A percentile compares a stretch with the other conserved stretches of the same genome.
Evolutionary conservation across 2,888 invertebrate species (phyloP).

Genomic region (Stenoptilia bipunctidactyla): DNA sequence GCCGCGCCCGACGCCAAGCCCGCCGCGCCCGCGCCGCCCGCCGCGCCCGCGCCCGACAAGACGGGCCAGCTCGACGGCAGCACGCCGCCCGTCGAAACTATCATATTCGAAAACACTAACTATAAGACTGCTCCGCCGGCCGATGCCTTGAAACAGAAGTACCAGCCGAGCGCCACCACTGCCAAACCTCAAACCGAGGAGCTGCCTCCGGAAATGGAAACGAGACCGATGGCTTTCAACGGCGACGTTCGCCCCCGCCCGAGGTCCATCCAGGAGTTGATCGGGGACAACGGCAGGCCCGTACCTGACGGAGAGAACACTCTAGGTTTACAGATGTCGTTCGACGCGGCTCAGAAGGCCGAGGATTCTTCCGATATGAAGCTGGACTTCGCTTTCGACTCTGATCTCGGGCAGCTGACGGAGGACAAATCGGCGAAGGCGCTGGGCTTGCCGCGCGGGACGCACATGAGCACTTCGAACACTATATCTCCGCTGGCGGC

Average conservation of each 20-base stretch:
- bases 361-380: slow-evolving; percentile 91
- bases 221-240: slow-evolving; percentile 43
- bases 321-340: slow-evolving; percentile 77
- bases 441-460: slow-evolving; percentile 70
- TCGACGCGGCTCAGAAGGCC: slow-evolving; percentile 67
- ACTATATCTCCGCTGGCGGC: slow-evolving; percentile 86
- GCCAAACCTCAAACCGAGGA: slow-evolving; percentile 63
- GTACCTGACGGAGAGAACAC: slow-evolving; percentile 51
- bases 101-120: slow-evolving; percentile 93
- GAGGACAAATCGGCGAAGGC: slow-evolving; percentile 76
- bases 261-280: slow-evolving; percentile 57
- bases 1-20: slow-evolving; percentile 38
- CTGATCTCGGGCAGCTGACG: slow-evolving; percentile 81
- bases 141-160: slow-evolving; percentile 75
- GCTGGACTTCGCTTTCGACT: slow-evolving; percentile 91
- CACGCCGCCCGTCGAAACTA: slow-evolving; percentile 86
- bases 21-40: slow-evolving; percentile 35
- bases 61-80: slow-evolving; percentile 77
- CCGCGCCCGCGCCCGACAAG: slow-evolving; percentile 79
- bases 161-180: slow-evolving; percentile 50
- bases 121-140: slow-evolving; percentile 83
- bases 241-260: slow-evolving; percentile 55
- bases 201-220: slow-evolving; percentile 63
- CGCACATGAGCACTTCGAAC: slow-evolving; percentile 74
- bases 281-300: slow-evolving; percentile 44